A percentile compares a stretch with the other conserved stretches of the same genome.
phyloP scores from a whole-genome alignment of 2,113 vertebrate genomes.

The Pachypanchax playfairii region DNA sequence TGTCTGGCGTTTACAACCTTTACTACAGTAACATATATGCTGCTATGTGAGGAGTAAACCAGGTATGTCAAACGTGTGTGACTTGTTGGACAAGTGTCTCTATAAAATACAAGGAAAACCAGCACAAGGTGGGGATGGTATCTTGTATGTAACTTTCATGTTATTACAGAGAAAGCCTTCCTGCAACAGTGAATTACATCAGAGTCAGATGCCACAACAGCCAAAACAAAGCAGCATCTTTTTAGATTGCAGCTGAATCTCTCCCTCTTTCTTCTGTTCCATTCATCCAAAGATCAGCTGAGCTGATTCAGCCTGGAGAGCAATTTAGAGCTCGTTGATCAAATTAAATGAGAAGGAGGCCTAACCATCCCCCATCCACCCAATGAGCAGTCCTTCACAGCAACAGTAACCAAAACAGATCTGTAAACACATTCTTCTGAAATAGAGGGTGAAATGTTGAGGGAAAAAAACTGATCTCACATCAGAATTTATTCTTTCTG shows the following conservation, averaged over 20 bases:
- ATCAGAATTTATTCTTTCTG: neutral
- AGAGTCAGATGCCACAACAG: neutral
- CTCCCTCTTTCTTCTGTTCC: neutral
- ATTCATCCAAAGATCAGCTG: constrained; percentile 31
- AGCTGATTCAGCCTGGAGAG: constrained; percentile 11
- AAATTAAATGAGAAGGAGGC: constrained; percentile 26
- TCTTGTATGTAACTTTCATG: neutral
- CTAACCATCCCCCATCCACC: constrained; percentile 28
- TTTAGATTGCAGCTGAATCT: neutral
- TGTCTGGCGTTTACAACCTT: constrained; percentile 35
- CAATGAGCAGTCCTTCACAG: constrained; percentile 23
- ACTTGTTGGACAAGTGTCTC: constrained; percentile 3
- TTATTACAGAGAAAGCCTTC: neutral
- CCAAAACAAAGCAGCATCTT: constrained; percentile 4
- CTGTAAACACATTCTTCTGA: constrained; percentile 60
- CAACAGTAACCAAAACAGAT: constrained; percentile 43
- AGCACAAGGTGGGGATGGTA: constrained; percentile 20
- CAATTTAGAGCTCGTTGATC: constrained; percentile 26
- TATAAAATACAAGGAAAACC: constrained; percentile 52
- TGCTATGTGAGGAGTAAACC: constrained; percentile 29
- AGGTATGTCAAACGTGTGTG: constrained; percentile 4
- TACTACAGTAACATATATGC: constrained; percentile 29
- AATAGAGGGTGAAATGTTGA: constrained; percentile 14
- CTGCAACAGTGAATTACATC: neutral
- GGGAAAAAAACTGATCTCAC: neutral